phyloP scores from a whole-genome alignment of 2,888 invertebrate species.

The Macrosiphum euphorbiae region DNA sequence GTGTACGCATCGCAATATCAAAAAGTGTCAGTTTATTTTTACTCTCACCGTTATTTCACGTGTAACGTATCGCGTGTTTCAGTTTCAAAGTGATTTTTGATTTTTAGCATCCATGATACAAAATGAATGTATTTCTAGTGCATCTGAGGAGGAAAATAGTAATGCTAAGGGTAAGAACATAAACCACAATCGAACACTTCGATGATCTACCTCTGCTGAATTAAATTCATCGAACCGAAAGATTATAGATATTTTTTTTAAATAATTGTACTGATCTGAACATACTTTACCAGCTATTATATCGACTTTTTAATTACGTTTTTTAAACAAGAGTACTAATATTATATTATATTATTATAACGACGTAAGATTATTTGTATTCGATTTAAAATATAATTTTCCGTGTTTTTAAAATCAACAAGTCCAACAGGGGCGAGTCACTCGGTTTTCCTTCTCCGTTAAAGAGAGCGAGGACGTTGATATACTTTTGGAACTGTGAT shows the following conservation, averaged over 20 bases:
- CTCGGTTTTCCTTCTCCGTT: background rate
- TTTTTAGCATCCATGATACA: background rate
- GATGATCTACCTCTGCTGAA: background rate
- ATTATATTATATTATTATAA: no score
- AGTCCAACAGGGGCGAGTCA: background rate
- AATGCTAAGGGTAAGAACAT: background rate
- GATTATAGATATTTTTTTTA: background rate
- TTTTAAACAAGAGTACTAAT: background rate
- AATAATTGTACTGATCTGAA: background rate
- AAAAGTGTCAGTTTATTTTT: background rate
- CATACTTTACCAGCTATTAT: background rate
- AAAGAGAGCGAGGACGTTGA: background rate
- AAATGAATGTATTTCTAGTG: background rate
- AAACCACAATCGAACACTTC: background rate
- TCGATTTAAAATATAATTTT: background rate
- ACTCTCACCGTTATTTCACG: no score
- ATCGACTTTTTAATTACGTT: no score
- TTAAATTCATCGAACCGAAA: background rate
- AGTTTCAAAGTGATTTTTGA: background rate
- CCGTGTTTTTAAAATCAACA: background rate
- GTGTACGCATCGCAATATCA: background rate
- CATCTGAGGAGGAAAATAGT: background rate
- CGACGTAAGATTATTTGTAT: background rate
- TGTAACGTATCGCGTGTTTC: background rate
- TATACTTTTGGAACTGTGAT: background rate